These are phyloP conservation scores for Probaryconus sp. DNA, from an alignment of 1,140 invertebrate genomes.

Conservation along the genomic window DNA sequence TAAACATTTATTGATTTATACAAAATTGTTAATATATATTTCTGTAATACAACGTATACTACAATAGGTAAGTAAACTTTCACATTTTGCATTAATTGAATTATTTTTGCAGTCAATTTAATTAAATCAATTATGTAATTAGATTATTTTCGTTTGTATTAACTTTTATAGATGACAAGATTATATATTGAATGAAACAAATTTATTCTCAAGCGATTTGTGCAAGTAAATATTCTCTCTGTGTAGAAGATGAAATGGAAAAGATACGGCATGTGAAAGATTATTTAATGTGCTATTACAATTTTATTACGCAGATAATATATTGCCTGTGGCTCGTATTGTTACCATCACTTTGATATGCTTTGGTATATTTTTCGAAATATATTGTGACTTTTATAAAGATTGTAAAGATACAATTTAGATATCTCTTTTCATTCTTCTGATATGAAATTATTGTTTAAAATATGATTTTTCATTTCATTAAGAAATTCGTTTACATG, in stretches of 20 bases:
- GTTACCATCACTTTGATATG: conserved; percentile 40
- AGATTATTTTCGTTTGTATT: conserved; percentile 20
- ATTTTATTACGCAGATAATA: conserved; percentile 49
- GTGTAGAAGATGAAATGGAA: conserved; percentile 47
- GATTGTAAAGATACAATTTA: conserved; percentile 33
- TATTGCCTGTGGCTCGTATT: conserved; percentile 18
- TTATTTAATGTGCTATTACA: conserved; percentile 51
- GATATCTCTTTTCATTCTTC: conserved; percentile 4
- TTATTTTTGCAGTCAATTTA: neutral
- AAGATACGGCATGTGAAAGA: conserved; percentile 48
- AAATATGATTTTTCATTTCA: neutral
- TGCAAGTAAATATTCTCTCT: conserved; percentile 35
- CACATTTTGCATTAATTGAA: conserved; percentile 7
- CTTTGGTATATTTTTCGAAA: conserved; percentile 29
- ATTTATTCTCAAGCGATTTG: conserved; percentile 38
- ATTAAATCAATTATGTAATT: conserved; percentile 26
- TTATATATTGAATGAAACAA: conserved; percentile 37
- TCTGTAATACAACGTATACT: conserved; percentile 13
- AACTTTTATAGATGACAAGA: conserved; percentile 23
- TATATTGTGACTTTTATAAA: conserved; percentile 41
- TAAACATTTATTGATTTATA: neutral
- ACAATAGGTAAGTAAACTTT: conserved; percentile 17
- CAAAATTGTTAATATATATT: neutral
- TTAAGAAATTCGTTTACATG: neutral
- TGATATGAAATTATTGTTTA: conserved; percentile 11